Percentiles rank a stretch among this genome's conserved stretches.
These are phyloP conservation scores for Lochmaea crataegi DNA, from an alignment of 2,888 invertebrate species.

Conservation along the genomic window DNA sequence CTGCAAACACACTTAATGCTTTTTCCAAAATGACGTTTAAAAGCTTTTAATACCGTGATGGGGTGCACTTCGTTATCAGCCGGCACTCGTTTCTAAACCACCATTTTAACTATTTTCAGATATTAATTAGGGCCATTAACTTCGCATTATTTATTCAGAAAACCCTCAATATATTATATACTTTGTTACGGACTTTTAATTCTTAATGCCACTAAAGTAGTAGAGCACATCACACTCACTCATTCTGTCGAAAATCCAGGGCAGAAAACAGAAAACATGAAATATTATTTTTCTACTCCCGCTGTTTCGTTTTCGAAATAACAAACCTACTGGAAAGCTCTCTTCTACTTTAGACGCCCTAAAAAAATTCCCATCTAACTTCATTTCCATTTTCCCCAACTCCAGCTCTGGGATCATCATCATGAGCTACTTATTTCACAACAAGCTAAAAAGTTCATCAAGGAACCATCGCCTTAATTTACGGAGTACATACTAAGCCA, in stretches of 20 bases:
- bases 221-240: not conserved
- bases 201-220: not conserved
- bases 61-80: slow-evolving; percentile 12
- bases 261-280: not conserved
- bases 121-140: slow-evolving; percentile 33
- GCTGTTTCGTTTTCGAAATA: too few species aligned
- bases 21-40: slow-evolving; percentile 56
- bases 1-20: slow-evolving; percentile 57
- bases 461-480: too few species aligned
- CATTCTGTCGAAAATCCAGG: not conserved
- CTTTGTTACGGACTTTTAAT: slow-evolving; percentile 5
- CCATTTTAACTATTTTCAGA: slow-evolving; percentile 32
- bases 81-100: slow-evolving; percentile 8
- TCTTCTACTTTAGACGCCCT: too few species aligned
- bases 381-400: too few species aligned
- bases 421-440: too few species aligned
- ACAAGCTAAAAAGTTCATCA: too few species aligned
- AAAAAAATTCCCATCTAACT: too few species aligned
- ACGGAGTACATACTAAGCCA: too few species aligned
- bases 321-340: too few species aligned
- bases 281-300: too few species aligned
- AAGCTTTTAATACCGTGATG: slow-evolving; percentile 52
- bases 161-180: not conserved
- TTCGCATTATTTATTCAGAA: slow-evolving; percentile 32
- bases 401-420: too few species aligned